phyloP scores from a whole-genome alignment of 2,888 invertebrate species.

The Patella ulyssiponensis region DNA sequence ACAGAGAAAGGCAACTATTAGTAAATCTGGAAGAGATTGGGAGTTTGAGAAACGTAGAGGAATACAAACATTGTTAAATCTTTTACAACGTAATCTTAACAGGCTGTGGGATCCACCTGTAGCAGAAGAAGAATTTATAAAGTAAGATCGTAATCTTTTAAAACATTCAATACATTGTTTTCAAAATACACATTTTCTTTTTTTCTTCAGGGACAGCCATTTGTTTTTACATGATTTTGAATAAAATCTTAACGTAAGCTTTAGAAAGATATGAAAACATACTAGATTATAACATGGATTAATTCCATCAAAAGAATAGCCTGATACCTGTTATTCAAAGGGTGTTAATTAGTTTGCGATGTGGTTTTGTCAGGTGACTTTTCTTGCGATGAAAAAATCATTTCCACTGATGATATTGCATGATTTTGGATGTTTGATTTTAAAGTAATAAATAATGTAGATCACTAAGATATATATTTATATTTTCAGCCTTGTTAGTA shows the following conservation, averaged over 20 bases:
- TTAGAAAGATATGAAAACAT: neutral
- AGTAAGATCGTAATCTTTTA: conserved; percentile 75
- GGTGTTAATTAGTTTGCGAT: no score
- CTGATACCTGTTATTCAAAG: no score
- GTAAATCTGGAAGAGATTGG: conserved; percentile 75
- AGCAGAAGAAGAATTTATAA: conserved; percentile 86
- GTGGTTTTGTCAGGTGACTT: no score
- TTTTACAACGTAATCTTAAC: conserved; percentile 81
- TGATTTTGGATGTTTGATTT: no score
- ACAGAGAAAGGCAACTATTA: conserved; percentile 42
- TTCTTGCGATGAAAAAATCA: no score
- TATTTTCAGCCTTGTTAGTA: conserved; percentile 78
- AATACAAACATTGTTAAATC: conserved; percentile 79
- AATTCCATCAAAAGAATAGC: no score
- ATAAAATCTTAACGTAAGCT: neutral
- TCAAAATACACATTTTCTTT: no score
- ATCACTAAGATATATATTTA: neutral
- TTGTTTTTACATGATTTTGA: neutral
- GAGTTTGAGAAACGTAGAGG: conserved; percentile 80
- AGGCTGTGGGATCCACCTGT: conserved; percentile 87
- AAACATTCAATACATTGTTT: neutral
- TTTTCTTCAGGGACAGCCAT: neutral
- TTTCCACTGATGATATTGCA: no score
- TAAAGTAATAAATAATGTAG: no score
- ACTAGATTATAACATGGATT: no score